Conservation (phyloP, 2,888 invertebrate genomes). For the Leptarthrus brevirostris region DNA sequence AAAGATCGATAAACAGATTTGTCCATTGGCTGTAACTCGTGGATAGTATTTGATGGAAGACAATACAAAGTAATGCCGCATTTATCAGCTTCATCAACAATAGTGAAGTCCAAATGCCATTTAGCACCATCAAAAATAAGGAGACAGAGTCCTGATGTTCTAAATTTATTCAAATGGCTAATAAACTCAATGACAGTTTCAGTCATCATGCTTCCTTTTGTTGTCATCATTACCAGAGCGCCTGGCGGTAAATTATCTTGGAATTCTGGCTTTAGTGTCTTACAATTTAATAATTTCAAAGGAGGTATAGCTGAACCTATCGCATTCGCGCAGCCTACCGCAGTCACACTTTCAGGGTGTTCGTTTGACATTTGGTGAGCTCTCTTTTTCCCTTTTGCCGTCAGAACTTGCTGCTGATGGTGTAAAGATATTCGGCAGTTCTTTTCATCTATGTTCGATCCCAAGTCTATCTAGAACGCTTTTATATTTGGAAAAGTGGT, state of each 20-base stretch:
- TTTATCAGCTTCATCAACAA: constrained; percentile 47
- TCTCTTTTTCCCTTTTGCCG: constrained; percentile 32
- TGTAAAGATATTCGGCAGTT: constrained; percentile 45
- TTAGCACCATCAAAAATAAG: constrained; percentile 48
- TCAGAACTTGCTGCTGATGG: constrained; percentile 43
- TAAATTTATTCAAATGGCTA: constrained; percentile 22
- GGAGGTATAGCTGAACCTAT: constrained; percentile 34
- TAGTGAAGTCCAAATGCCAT: constrained; percentile 47
- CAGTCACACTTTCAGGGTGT: constrained; percentile 49
- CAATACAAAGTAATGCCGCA: constrained; percentile 34
- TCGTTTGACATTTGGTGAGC: constrained; percentile 39
- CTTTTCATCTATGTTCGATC: constrained; percentile 43
- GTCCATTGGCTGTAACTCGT: constrained; percentile 47
- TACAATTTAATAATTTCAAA: no score
- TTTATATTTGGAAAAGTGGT: no score
- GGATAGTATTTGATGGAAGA: constrained; percentile 47
- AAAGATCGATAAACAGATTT: constrained; percentile 50
- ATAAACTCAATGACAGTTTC: constrained; percentile 45
- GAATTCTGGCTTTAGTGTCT: constrained; percentile 38
- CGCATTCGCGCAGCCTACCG: constrained; percentile 40
- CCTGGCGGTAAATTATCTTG: constrained; percentile 47
- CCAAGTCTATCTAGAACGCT: no score
- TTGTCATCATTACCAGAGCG: constrained; percentile 38
- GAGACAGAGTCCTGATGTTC: constrained; percentile 30
- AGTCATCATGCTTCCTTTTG: constrained; percentile 47